phyloP scores from a whole-genome alignment of 1,140 invertebrate species.

The Notospermus geniculatus region DNA sequence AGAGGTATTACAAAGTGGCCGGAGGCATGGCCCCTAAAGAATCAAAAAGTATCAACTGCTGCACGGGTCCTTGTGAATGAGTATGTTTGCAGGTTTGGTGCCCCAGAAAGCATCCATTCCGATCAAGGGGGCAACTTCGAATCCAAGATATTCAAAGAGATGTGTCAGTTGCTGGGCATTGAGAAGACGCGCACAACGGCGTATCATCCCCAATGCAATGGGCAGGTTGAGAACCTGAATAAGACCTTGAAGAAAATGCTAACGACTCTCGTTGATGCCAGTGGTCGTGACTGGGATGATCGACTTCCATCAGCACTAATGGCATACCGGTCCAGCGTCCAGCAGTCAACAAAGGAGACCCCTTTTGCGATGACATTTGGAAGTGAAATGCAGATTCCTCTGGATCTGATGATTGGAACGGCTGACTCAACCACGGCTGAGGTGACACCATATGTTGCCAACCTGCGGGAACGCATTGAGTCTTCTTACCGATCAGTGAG shows the following conservation, averaged over 20 bases:
- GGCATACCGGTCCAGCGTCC: conserved; percentile 17
- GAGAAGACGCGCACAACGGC: too few relatives aligned
- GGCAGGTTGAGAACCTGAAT: too few relatives aligned
- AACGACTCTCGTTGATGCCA: neutral
- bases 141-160: too few relatives aligned
- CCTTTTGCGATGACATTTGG: conserved; percentile 28
- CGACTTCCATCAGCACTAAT: conserved; percentile 20
- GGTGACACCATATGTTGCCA: too few relatives aligned
- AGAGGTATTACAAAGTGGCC: conserved; percentile 44
- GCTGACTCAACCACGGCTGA: too few relatives aligned
- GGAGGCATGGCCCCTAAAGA: conserved; percentile 28
- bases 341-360: conserved; percentile 20
- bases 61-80: conserved; percentile 31
- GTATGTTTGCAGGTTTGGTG: conserved; percentile 27
- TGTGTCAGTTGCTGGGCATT: conserved; percentile 22
- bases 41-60: conserved; percentile 27
- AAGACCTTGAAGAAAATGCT: conserved; percentile 22
- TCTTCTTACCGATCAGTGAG: neutral
- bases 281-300: conserved; percentile 22
- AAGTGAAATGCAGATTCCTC: conserved; percentile 22
- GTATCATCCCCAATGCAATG: too few relatives aligned
- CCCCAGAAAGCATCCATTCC: conserved; percentile 11
- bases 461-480: too few relatives aligned
- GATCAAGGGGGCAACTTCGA: conserved; percentile 19
- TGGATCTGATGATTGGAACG: too few relatives aligned